Conservation (phyloP, 1,140 invertebrate species). For the Pinna nobilis region DNA sequence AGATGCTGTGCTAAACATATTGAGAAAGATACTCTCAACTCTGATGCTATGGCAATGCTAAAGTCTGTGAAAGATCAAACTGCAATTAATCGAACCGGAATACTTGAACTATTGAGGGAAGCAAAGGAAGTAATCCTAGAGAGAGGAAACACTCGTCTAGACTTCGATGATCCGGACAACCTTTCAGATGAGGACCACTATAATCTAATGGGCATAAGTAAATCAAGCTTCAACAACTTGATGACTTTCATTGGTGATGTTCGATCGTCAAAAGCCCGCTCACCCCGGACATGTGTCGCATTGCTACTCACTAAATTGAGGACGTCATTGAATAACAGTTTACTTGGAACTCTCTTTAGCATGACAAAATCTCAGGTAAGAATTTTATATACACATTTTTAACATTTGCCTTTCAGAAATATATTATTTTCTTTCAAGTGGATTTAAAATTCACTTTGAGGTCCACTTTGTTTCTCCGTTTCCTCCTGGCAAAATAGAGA, state of each 20-base stretch:
- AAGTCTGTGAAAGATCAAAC: neutral
- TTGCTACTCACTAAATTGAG: slow-evolving; percentile 14
- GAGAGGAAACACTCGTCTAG: slow-evolving; percentile 3
- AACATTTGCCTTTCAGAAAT: too few relatives aligned
- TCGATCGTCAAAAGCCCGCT: neutral
- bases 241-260: neutral
- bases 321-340: neutral
- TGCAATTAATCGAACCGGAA: neutral
- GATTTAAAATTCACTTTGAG: too few relatives aligned
- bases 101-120: neutral
- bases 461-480: too few relatives aligned
- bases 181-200: slow-evolving; percentile 5
- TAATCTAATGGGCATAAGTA: neutral
- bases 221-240: neutral
- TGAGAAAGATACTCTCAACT: neutral
- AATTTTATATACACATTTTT: too few relatives aligned
- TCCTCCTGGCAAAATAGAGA: too few relatives aligned
- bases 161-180: slow-evolving; percentile 2
- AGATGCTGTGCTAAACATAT: slow-evolving; percentile 13
- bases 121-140: neutral
- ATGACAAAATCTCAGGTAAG: slow-evolving; percentile 6
- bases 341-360: neutral
- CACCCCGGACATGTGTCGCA: neutral
- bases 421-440: too few relatives aligned
- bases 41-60: neutral